phyloP scores from a whole-genome alignment of 2,113 vertebrate genomes.

The Lipophrys pholis region DNA sequence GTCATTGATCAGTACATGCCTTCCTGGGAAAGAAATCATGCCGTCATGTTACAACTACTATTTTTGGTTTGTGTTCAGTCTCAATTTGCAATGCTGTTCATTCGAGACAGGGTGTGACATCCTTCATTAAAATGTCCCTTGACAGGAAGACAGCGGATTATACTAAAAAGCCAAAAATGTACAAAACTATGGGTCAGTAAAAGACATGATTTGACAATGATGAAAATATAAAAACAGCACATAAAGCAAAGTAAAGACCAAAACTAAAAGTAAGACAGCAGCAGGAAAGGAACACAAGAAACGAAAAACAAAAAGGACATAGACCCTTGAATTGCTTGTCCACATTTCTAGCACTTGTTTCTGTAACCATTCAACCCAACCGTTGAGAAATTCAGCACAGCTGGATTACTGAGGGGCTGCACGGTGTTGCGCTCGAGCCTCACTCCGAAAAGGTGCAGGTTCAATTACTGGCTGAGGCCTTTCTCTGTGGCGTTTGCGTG shows the following conservation, averaged over 20 bases:
- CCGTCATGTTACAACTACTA: no score
- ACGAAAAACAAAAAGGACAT: not conserved
- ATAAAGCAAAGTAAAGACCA: constrained; percentile 24
- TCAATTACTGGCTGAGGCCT: no score
- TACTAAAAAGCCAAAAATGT: constrained; percentile 8
- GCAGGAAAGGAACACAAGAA: constrained; percentile 39
- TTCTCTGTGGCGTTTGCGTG: no score
- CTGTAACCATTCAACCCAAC: not conserved
- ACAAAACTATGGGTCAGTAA: constrained; percentile 28
- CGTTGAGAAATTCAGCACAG: no score
- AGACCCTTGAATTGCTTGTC: constrained; percentile 3
- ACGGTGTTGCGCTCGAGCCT: no score
- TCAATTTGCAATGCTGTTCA: not conserved
- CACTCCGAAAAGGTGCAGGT: no score
- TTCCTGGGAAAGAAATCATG: not conserved
- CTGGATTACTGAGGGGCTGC: no score
- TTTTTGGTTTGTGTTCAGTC: not conserved
- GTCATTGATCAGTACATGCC: not conserved
- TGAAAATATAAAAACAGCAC: constrained; percentile 15
- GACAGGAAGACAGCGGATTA: constrained; percentile 17
- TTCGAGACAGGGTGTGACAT: constrained; percentile 21
- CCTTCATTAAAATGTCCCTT: constrained; percentile 46
- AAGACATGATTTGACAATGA: constrained; percentile 21
- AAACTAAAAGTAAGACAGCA: constrained; percentile 54
- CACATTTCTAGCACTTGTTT: not conserved